These are phyloP conservation scores for Zaprionus gabonicus DNA, from an alignment of 1,140 invertebrate species.

Conservation along the genomic window DNA sequence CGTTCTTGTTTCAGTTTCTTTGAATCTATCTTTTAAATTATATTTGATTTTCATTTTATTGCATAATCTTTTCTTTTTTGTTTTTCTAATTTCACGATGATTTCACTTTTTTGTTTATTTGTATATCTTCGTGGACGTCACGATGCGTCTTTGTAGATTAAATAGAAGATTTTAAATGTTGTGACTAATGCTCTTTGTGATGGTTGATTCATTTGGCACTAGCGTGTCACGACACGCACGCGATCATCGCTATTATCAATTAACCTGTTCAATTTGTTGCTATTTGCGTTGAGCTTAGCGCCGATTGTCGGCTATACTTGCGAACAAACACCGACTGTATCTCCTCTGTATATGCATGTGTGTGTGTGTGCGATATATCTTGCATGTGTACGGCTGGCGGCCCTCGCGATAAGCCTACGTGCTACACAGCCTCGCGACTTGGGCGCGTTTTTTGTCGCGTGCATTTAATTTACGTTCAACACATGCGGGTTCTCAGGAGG, in stretches of 20 bases:
- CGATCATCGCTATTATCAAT: constrained; percentile 26
- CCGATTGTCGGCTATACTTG: constrained; percentile 30
- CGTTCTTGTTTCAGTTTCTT: background rate
- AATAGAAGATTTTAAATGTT: background rate
- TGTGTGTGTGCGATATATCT: background rate
- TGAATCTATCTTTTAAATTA: background rate
- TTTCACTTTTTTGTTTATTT: background rate
- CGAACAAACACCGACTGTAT: constrained; percentile 20
- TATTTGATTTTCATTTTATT: background rate
- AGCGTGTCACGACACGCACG: constrained; percentile 38
- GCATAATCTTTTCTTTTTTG: background rate
- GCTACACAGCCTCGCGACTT: constrained; percentile 28
- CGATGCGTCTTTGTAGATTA: constrained; percentile 14
- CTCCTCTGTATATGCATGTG: background rate
- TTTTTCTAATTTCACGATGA: background rate
- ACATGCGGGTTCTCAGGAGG: background rate
- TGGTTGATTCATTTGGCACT: background rate
- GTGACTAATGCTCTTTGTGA: background rate
- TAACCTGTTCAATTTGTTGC: constrained; percentile 43
- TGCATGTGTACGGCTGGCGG: background rate
- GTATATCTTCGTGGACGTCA: constrained; percentile 1
- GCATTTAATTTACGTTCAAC: constrained; percentile 67
- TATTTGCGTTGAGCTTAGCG: constrained; percentile 41
- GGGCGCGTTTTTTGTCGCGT: constrained; percentile 66
- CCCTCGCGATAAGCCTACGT: constrained; percentile 24